Base-by-base conservation (phyloP, 2,888 invertebrate genomes). In the Hypena proboscidalis region DNA sequence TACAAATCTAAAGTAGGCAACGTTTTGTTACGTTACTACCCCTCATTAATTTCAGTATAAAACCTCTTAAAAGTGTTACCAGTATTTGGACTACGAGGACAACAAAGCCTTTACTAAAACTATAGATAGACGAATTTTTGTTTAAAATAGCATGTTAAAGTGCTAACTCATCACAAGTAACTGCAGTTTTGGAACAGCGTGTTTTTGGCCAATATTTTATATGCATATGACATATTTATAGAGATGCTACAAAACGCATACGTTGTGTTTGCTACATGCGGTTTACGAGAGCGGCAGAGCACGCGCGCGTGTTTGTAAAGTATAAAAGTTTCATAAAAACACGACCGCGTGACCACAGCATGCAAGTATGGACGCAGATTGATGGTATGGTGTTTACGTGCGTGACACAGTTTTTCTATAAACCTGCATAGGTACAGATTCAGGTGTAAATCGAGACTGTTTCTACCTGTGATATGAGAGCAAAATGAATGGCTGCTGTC, bases 231-330 rank as follows among this genome's bases (percentile, higher is more conserved):
- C 31, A 26, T 32, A 11, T 33, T 26, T 35, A 34, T 26, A 26
- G 20, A 34, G 27, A 41, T 26, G 29, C 14, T 15, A 27, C 29
- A 22, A 21, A 34, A 34, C 34, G 29, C 26, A 40, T 40, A 27
- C 33, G 32, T 21, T 11, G 40, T 21, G 27, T 33, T 40, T 40
- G 32, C 21, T 34, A 40, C 41, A 13, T 29, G 41, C 34, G 22
- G 29, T 34, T 41, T 40, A 41, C 21, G 34, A 29, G 4, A 22
- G 23, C 23, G 34, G 27, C 29, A 15, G 11, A 9, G 10, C 29
- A 29, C 41, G 41, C 40, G 11, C 14, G 15, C 22, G 9, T 31
- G 27, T 33, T 26, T 29, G 19, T 31, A 9, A 20, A 10, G 17
- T 32, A 7, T 14, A 3, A 15, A 25, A 15, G 17, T 10, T 10